phyloP scores from a whole-genome alignment of 2,888 invertebrate species.

The Ypsolopha sequella region DNA sequence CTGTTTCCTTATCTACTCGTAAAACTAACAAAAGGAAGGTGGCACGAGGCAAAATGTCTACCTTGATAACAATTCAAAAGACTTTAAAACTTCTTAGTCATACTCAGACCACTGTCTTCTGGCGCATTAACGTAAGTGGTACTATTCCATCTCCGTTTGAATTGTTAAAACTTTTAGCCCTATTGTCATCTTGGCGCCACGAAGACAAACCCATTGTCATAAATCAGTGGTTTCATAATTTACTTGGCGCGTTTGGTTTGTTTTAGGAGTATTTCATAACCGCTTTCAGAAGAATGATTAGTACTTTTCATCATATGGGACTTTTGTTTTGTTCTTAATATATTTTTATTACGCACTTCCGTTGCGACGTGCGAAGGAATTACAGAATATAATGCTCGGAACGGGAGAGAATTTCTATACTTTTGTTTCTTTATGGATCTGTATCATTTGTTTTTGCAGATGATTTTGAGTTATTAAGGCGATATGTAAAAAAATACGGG shows the following conservation, averaged over 20 bases:
- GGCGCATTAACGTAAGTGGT: conserved; percentile 15
- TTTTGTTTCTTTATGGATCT: conserved; percentile 15
- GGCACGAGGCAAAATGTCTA: conserved; percentile 7
- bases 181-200: conserved; percentile 1
- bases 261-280: not conserved
- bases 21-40: not conserved
- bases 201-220: not conserved
- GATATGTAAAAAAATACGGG: too few relatives aligned
- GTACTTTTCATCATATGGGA: not conserved
- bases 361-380: conserved; percentile 15
- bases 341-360: conserved; percentile 30
- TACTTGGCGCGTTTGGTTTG: not conserved
- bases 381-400: conserved; percentile 39
- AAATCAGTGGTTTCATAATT: not conserved
- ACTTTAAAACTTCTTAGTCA: conserved; percentile 16
- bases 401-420: conserved; percentile 35
- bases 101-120: conserved; percentile 4
- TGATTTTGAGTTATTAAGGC: too few relatives aligned
- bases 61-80: conserved; percentile 7
- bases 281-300: not conserved
- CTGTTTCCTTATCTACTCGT: not conserved
- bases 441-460: not conserved
- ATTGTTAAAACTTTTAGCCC: not conserved
- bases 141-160: not conserved
- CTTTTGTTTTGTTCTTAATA: not conserved